Base-by-base conservation (phyloP, 2,888 invertebrate species). In the Crepidodera aurea region DNA sequence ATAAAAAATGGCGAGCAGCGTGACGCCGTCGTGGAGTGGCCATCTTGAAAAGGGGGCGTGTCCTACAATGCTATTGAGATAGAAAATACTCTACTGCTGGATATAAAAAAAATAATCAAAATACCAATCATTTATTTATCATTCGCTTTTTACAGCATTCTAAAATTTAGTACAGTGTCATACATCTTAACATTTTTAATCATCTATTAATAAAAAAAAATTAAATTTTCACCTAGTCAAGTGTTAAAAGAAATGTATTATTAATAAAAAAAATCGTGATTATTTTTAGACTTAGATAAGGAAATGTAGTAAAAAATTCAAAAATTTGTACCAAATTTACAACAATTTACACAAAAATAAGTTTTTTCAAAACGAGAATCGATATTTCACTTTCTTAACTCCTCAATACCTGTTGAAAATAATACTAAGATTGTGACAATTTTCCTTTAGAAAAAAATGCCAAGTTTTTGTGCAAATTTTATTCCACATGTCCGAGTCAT, bases 41-140 rank as follows among this genome's bases (percentile, higher is more conserved):
- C n/a, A n/a, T n/a, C n/a, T n/a, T n/a, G n/a, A n/a, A n/a, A n/a
- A n/a, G n/a, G n/a, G n/a, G n/a, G n/a, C n/a, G n/a, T n/a, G n/a
- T n/a, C n/a, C n/a, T n/a, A n/a, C n/a, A n/a, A n/a, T n/a, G n/a
- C n/a, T n/a, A n/a, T n/a, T n/a, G n/a, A n/a, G n/a, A n/a, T n/a
- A n/a, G n/a, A n/a, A n/a, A n/a, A n/a, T n/a, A n/a, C n/a, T n/a
- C n/a, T n/a, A n/a, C n/a, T n/a, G n/a, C n/a, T n/a, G n/a, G n/a
- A n/a, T n/a, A n/a, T n/a, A n/a, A n/a, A n/a, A 29, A 29, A 4
- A 29, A 10, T 2, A 34, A 34, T 67, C 64, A 72, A 71, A 71
- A 70, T 70, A 72, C 67, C 71, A 71, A 72, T 71, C 65, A 70
- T 68, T 70, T 70, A 69, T 68, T 70, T 69, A 25, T 64, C 64